Evolutionary conservation across 1,140 invertebrate genomes (phyloP).

Genomic region (Neodiprion pinetum): DNA sequence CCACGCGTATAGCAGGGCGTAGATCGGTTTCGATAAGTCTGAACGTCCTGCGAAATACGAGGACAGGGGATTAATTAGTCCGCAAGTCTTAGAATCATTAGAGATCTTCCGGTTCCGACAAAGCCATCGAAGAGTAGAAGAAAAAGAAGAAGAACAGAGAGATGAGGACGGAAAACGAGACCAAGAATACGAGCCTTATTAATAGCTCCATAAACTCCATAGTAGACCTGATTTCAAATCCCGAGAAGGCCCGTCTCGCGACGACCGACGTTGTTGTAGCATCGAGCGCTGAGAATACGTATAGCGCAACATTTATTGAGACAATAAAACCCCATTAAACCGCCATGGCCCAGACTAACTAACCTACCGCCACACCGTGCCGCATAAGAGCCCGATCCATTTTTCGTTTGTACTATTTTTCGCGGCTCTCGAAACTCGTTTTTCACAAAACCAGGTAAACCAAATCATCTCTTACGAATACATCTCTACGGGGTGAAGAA

Average conservation of each 20-base stretch:
- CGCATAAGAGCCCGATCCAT: background rate
- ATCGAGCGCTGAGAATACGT: background rate
- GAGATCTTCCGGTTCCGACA: conserved; percentile 6
- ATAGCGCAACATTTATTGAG: background rate
- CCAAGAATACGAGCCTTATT: conserved; percentile 3
- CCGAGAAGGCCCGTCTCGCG: background rate
- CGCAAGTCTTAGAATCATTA: conserved; percentile 2
- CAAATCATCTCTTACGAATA: no score
- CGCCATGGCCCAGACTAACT: background rate
- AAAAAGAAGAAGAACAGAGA: background rate
- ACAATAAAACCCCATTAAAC: background rate
- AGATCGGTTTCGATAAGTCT: no score
- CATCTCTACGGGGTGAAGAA: no score
- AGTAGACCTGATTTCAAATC: conserved; percentile 3
- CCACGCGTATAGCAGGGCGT: no score
- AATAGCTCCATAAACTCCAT: conserved; percentile 5
- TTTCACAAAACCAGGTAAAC: no score
- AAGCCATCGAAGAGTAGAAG: background rate
- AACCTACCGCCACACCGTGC: background rate
- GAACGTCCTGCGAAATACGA: no score
- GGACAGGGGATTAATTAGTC: background rate
- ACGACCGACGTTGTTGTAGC: background rate
- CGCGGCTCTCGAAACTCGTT: background rate
- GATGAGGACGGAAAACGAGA: background rate
- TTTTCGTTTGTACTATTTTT: background rate